Evolutionary conservation across 2,797 vertebrate species (phyloP).

Genomic region (Remorina albescens): DNA sequence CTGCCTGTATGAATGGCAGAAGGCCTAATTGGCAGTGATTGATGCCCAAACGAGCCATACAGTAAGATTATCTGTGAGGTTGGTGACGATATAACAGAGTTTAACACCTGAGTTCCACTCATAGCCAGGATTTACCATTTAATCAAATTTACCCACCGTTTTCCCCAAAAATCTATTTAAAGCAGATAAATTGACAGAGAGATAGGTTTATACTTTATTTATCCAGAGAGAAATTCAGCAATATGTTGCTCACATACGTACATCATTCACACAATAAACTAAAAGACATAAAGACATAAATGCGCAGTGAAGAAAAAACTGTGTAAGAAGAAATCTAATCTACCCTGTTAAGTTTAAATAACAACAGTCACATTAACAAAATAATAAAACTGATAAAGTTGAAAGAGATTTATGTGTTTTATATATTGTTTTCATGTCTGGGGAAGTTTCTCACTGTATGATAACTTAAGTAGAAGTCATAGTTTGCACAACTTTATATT

Average conservation of each 20-base stretch:
- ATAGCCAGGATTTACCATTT: constrained; percentile 1
- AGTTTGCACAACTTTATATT: constrained; percentile 70
- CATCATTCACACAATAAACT: no score
- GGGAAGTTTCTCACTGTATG: constrained; percentile 36
- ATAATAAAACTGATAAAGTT: constrained; percentile 1
- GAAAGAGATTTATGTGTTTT: not conserved
- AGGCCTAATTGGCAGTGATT: constrained; percentile 16
- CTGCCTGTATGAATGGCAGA: constrained; percentile 32
- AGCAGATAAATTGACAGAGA: no score
- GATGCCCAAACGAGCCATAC: not conserved
- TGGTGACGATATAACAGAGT: not conserved
- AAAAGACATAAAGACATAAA: no score
- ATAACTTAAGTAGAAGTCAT: constrained; percentile 50
- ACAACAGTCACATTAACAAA: not conserved
- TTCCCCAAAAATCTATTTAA: not conserved
- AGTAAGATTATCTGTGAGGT: not conserved
- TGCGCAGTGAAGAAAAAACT: no score
- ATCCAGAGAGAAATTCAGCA: no score
- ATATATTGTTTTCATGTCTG: constrained; percentile 1
- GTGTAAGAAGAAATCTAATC: no score
- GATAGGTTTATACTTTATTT: no score
- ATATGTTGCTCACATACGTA: no score
- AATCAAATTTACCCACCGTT: not conserved
- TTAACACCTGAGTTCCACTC: constrained; percentile 31
- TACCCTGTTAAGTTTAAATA: not conserved